Evolutionary conservation across 2,797 vertebrate genomes (phyloP), one percentile per base, ranked within the genome.

Genomic region (Lophotriccus pileatus): DNA sequence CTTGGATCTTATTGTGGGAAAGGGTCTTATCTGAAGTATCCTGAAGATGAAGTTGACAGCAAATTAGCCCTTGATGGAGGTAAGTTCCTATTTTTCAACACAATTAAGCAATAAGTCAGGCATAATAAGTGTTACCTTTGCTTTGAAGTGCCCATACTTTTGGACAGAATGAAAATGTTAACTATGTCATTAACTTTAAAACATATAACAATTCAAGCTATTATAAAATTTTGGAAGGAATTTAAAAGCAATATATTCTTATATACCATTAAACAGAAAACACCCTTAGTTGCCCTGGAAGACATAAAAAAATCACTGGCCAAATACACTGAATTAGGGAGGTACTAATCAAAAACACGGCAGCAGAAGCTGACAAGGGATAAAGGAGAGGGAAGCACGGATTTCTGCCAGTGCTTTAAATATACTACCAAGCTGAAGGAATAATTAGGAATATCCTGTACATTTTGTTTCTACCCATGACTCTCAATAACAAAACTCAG

Each of bases 381-480:
- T 64, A 85, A 80, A 93, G 46, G 20, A 85, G 34, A 75, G 20
- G 32, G 34, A 87, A 87, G 50, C 18, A 12, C 15, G 55, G 55
- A 69, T 76, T 83, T 81, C 87, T 86, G 46, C 37, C 87, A 43
- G 21, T 30, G 36, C 19, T 91, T 81, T 75, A 90, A 89, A 92
- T 36, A 58, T 9, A 47, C 55, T 34, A 84, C 25, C 25, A 52
- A 77, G 81, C n/a, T 72, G 73, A 90, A 81, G 58, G 58, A 82
- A 79, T 86, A 93, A 93, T 86, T 83, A 91, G 56, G 63, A 95
- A 93, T 92, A 91, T 63, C 89, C 59, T 47, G 24, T 60, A 80
- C 7, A 6, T 81, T 63, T 74, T 88, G 36, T 87, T 94, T 93
- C 62, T 83, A 69, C 50, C 69, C 55, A 49, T 69, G 69, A 92